phyloP scores from a whole-genome alignment of 2,113 vertebrate genomes.

The human region DNA sequence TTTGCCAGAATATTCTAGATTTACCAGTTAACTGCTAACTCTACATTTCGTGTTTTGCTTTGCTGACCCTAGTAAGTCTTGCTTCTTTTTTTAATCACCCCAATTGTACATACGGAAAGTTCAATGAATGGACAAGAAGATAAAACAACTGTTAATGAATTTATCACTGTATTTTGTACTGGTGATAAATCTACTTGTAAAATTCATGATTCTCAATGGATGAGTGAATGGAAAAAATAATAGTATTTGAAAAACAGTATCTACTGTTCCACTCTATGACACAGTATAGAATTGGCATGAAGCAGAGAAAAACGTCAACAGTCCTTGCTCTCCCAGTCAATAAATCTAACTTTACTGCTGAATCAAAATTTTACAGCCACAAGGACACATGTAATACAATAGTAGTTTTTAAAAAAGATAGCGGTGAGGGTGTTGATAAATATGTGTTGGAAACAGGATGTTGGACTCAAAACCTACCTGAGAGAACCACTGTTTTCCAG shows the following conservation, averaged over 20 bases:
- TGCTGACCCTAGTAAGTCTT: neutral
- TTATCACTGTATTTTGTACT: slow-evolving; percentile 37
- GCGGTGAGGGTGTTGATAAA: slow-evolving; percentile 45
- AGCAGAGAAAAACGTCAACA: slow-evolving; percentile 26
- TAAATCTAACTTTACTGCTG: slow-evolving; percentile 62
- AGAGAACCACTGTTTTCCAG: neutral
- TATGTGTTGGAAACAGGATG: slow-evolving; percentile 47
- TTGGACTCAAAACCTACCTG: neutral
- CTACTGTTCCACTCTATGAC: neutral
- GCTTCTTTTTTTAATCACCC: neutral
- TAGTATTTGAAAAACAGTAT: slow-evolving; percentile 50
- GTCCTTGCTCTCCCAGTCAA: neutral
- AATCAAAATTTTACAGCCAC: slow-evolving; percentile 64
- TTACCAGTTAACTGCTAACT: neutral
- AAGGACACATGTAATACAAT: slow-evolving; percentile 60
- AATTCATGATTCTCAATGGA: slow-evolving; percentile 46
- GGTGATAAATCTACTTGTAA: slow-evolving; percentile 55
- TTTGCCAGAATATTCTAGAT: slow-evolving; percentile 14
- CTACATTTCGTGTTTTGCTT: neutral
- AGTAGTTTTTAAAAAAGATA: slow-evolving; percentile 45
- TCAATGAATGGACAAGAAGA: slow-evolving; percentile 52
- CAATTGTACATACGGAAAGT: slow-evolving; percentile 8
- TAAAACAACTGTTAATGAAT: slow-evolving; percentile 59
- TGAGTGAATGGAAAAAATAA: slow-evolving; percentile 55
- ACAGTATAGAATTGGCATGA: slow-evolving; percentile 23